phyloP scores from a whole-genome alignment of 2,888 invertebrate species.

The Dynastes maya region DNA sequence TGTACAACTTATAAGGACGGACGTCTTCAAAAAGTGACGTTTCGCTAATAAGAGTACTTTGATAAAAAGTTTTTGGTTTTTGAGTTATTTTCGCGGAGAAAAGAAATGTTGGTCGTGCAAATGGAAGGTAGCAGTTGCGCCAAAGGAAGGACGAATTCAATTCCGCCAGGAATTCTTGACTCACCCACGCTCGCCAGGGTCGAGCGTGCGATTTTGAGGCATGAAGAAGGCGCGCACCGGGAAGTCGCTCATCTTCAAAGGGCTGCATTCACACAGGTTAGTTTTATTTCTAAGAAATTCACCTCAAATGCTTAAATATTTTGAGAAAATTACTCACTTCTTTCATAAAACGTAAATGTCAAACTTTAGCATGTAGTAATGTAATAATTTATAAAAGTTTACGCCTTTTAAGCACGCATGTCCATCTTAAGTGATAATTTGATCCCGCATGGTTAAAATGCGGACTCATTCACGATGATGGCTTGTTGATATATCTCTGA shows the following conservation, averaged over 20 bases:
- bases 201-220: constrained; percentile 74
- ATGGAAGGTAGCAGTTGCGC: constrained; percentile 58
- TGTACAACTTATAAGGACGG: no score
- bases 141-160: constrained; percentile 57
- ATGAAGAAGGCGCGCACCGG: constrained; percentile 69
- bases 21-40: neutral
- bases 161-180: constrained; percentile 73
- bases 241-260: constrained; percentile 64
- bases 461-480: no score
- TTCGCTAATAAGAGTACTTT: neutral
- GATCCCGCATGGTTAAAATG: no score
- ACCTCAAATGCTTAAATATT: no score
- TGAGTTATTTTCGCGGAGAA: neutral
- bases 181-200: constrained; percentile 76
- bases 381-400: neutral
- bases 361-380: neutral
- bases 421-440: no score
- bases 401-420: neutral
- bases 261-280: constrained; percentile 67
- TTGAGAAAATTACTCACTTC: no score
- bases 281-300: constrained; percentile 6
- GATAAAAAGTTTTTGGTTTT: neutral
- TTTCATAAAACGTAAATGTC: neutral
- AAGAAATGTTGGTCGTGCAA: constrained; percentile 62
- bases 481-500: no score